These are phyloP conservation scores for Podarcis cretensis DNA, from an alignment of 2,113 vertebrate genomes.

Conservation along the genomic window DNA sequence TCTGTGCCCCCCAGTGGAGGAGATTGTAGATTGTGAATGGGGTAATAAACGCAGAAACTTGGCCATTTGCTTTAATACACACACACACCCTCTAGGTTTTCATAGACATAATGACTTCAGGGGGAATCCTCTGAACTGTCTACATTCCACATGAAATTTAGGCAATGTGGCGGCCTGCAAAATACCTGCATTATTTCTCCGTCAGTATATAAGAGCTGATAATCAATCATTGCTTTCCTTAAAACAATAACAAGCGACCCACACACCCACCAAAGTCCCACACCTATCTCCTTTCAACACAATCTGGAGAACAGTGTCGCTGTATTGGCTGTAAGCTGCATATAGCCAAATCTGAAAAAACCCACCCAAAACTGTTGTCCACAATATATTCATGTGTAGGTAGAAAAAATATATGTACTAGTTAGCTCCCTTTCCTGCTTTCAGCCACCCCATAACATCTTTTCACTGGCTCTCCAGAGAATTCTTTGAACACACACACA, in stretches of 20 bases:
- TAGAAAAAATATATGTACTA: neutral
- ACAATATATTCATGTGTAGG: neutral
- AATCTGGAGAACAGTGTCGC: fast-evolving
- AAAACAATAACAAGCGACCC: neutral
- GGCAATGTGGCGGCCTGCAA: too few relatives aligned
- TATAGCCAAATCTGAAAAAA: neutral
- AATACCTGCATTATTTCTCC: neutral
- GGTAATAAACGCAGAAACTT: neutral
- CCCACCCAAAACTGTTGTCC: neutral
- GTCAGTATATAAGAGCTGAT: neutral
- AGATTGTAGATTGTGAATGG: neutral
- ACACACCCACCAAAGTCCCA: too few relatives aligned
- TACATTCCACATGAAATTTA: neutral
- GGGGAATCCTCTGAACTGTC: neutral
- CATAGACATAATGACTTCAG: too few relatives aligned
- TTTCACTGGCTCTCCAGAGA: neutral
- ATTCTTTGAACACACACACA: neutral
- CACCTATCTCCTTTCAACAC: neutral
- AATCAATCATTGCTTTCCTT: neutral
- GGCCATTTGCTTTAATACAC: neutral
- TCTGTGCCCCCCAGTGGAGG: constrained; percentile 7
- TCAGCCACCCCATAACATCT: neutral
- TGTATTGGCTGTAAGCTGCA: neutral
- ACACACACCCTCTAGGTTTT: neutral
- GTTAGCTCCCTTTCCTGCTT: neutral